A percentile compares a stretch with the other conserved stretches of the same genome.
Conservation (phyloP, 2,797 vertebrate species). For the Oophaga sylvatica region DNA sequence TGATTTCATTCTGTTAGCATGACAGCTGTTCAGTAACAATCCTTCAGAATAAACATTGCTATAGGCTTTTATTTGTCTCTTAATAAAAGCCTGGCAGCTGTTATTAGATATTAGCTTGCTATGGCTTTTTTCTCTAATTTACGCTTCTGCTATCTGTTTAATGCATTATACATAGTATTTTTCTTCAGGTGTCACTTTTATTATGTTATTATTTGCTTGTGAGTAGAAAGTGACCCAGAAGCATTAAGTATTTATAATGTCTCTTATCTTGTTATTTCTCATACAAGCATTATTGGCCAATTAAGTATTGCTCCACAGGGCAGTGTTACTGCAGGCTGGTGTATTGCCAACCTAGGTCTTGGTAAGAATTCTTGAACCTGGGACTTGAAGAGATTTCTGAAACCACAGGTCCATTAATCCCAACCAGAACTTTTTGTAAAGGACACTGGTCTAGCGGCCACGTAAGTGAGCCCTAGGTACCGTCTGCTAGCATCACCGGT, state of each 20-base stretch:
- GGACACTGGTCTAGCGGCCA: too few species aligned
- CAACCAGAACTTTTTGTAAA: neutral
- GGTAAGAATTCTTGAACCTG: neutral
- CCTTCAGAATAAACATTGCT: constrained; percentile 35
- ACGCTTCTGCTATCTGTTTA: constrained; percentile 3
- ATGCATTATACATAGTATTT: constrained; percentile 48
- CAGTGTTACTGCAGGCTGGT: neutral
- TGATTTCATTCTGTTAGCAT: constrained; percentile 33
- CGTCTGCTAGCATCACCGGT: too few species aligned
- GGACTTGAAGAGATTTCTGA: neutral
- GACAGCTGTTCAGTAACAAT: constrained; percentile 47
- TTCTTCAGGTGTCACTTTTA: constrained; percentile 30
- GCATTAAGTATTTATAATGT: constrained; percentile 38
- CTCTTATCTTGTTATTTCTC: constrained; percentile 33
- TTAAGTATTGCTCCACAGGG: neutral
- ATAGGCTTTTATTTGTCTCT: constrained; percentile 45
- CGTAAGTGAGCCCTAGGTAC: too few species aligned
- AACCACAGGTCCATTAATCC: neutral
- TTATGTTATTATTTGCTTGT: constrained; percentile 34
- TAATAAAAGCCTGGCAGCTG: constrained; percentile 50
- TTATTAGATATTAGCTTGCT: constrained; percentile 37
- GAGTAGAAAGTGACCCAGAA: constrained; percentile 28
- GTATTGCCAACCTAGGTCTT: neutral
- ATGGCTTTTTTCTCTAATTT: constrained; percentile 37
- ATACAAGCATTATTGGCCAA: constrained; percentile 5